phyloP scores from a whole-genome alignment of 2,797 vertebrate species.

The Otolemur crassicaudatus region DNA sequence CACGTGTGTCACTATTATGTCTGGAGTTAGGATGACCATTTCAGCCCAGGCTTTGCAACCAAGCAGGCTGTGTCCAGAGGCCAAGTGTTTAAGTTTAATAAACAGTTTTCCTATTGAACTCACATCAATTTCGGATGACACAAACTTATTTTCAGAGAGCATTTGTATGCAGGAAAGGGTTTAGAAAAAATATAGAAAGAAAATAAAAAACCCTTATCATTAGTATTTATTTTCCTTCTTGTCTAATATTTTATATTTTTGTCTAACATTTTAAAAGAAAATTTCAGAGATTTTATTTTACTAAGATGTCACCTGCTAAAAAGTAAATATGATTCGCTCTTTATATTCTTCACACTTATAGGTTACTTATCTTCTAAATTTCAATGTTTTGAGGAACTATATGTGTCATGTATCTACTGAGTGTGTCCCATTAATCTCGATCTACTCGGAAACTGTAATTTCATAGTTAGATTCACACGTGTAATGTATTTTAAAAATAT shows the following conservation, averaged over 20 bases:
- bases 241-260: neutral
- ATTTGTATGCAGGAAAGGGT: neutral
- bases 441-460: neutral
- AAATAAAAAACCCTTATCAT: neutral
- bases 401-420: neutral
- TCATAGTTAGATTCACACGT: neutral
- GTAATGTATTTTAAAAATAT: neutral
- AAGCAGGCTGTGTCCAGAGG: no score
- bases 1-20: neutral
- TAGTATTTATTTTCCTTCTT: neutral
- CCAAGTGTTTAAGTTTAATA: neutral
- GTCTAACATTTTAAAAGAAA: neutral
- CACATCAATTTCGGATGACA: neutral
- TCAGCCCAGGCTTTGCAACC: neutral
- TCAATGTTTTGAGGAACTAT: neutral
- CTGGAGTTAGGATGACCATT: neutral
- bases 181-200: neutral
- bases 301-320: neutral
- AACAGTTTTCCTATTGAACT: neutral
- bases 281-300: neutral
- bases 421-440: neutral
- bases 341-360: neutral
- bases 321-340: neutral
- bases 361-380: neutral
- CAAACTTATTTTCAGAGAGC: neutral